These are phyloP conservation scores for Orthosia gothica DNA, from an alignment of 2,888 invertebrate species.

Conservation along the genomic window DNA sequence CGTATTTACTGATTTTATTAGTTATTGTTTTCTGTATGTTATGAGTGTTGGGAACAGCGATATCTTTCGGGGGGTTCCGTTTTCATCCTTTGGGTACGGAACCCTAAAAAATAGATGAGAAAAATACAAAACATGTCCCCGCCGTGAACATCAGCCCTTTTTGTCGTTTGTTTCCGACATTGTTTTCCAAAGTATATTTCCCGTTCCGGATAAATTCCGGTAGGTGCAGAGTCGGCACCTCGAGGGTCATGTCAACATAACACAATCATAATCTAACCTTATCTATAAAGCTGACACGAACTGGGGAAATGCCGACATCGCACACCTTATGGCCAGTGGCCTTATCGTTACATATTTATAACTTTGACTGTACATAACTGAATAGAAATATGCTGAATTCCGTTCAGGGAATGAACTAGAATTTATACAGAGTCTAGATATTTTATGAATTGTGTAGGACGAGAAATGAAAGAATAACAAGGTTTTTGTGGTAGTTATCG, in stretches of 20 bases:
- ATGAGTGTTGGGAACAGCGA: no score
- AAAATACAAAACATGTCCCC: constrained; percentile 17
- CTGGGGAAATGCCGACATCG: constrained; percentile 55
- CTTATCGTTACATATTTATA: constrained; percentile 65
- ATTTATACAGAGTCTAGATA: constrained; percentile 12
- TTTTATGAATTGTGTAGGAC: constrained; percentile 27
- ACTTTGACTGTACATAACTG: constrained; percentile 46
- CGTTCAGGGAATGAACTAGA: constrained; percentile 5
- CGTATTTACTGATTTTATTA: no score
- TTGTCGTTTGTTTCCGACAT: constrained; percentile 51
- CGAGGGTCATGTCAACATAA: constrained; percentile 67
- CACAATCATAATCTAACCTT: constrained; percentile 69
- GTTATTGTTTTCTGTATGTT: no score
- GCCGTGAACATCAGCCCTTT: constrained; percentile 23
- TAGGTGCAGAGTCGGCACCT: constrained; percentile 55
- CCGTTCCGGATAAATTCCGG: constrained; percentile 46
- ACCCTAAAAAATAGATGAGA: constrained; percentile 15
- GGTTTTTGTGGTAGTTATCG: constrained; percentile 34
- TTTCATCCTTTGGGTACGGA: no score
- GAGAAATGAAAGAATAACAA: constrained; percentile 49
- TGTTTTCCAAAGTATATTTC: constrained; percentile 60
- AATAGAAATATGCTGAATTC: constrained; percentile 38
- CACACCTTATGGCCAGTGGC: constrained; percentile 46
- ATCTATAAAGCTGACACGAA: constrained; percentile 65
- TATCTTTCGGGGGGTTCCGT: no score